Base-by-base conservation (phyloP, 2,113 vertebrate genomes). In the Lagopus muta region DNA sequence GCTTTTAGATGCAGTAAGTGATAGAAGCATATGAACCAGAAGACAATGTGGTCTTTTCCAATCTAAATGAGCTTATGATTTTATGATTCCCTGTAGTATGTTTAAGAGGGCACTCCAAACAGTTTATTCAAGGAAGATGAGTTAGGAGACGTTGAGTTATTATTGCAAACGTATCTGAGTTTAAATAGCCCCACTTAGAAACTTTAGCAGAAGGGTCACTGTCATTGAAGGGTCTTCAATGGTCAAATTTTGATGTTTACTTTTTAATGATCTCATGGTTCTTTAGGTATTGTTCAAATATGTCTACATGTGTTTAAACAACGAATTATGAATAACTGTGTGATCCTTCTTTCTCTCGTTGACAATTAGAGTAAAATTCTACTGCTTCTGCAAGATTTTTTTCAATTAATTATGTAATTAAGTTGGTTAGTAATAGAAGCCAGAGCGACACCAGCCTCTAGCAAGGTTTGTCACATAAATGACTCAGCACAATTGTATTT, bases 401-500 rank as follows among this genome's bases (percentile, higher is more conserved):
- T 82, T 17, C 28, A 75, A 74, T 74, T 92, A 61, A 86, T 89
- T 86, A 71, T 5, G 4, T 71, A 81, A 95, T 77, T 83, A 67
- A 69, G 50, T 81, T 94, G 34, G 10, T 48, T 90, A 74, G 55
- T n/a, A 74, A 47, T 12, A 78, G 70, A 87, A 74, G 42, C 86
- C 76, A 95, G 87, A 88, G 20, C 69, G 86, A 73, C 47, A 83
- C 12, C 80, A 89, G 73, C 84, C 83, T 80, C 70, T 54, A 80
- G 80, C 73, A 81, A 79, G 47, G 25, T 13, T 78, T 82, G 47
- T 86, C 74, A 90, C 14, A 40, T 75, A 90, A 92, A 77, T 43
- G 34, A 90, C 32, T 78, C 42, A 86, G 90, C 15, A 84, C 9
- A 89, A 93, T 72, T 40, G 0, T 17, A 20, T 82, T 75, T 94